A percentile compares a stretch with the other conserved stretches of the same genome.
phyloP scores from a whole-genome alignment of 2,113 vertebrate genomes.

The Phainopepla nitens region DNA sequence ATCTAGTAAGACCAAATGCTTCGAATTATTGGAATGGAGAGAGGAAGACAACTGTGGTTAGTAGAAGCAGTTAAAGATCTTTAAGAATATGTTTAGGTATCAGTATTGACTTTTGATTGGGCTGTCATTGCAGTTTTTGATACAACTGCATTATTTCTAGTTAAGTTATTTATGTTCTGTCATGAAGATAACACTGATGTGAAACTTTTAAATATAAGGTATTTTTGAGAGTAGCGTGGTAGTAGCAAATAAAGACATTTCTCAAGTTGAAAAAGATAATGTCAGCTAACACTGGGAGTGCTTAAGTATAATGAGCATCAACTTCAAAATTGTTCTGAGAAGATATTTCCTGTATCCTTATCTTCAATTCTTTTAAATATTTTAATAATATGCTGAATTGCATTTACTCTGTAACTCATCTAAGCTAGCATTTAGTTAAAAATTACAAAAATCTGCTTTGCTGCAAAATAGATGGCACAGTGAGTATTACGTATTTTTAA shows the following conservation, averaged over 20 bases:
- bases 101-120: neutral
- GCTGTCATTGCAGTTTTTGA: neutral
- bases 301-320: neutral
- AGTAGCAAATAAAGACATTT: neutral
- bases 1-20: slow-evolving; percentile 60
- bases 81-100: neutral
- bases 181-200: neutral
- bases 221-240: neutral
- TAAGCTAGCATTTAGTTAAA: neutral
- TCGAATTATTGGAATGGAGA: slow-evolving; percentile 44
- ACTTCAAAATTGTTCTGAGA: neutral
- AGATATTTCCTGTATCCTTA: neutral
- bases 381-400: neutral
- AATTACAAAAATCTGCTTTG: neutral
- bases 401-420: neutral
- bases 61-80: slow-evolving; percentile 52
- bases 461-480: neutral
- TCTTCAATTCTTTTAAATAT: neutral
- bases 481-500: neutral
- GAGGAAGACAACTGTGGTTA: slow-evolving; percentile 57
- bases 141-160: neutral
- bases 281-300: neutral
- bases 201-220: neutral
- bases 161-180: neutral
- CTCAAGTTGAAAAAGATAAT: neutral